Evolutionary conservation across 2,888 invertebrate genomes (phyloP).

Genomic region (Ennomos erosarius): DNA sequence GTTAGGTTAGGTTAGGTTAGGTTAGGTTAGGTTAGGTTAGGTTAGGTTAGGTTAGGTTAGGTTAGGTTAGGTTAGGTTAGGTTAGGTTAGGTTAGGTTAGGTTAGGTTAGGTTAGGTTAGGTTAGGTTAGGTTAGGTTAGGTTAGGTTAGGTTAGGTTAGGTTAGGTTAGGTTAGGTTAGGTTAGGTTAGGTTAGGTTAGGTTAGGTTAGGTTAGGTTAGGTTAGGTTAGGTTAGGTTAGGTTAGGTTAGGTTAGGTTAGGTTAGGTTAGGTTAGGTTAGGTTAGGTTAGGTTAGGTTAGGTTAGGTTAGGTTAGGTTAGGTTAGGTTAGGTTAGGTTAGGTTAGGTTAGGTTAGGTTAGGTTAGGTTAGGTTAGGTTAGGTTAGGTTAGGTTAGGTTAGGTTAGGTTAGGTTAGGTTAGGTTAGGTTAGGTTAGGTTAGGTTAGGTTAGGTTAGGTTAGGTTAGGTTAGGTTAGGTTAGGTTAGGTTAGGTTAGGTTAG

Average conservation of each 20-base stretch:
- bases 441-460: no score
- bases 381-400: constrained; percentile 14
- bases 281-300: constrained; percentile 14
- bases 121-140: constrained; percentile 14
- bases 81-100: constrained; percentile 14
- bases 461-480: no score
- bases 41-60: constrained; percentile 14
- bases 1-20: constrained; percentile 14
- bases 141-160: constrained; percentile 14
- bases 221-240: constrained; percentile 14
- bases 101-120: constrained; percentile 14
- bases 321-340: constrained; percentile 14
- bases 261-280: constrained; percentile 14
- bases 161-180: constrained; percentile 14
- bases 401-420: constrained; percentile 14
- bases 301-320: constrained; percentile 14
- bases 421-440: constrained; percentile 14
- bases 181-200: constrained; percentile 14
- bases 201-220: constrained; percentile 14
- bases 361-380: constrained; percentile 14
- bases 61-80: constrained; percentile 14
- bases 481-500: no score
- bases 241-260: constrained; percentile 14
- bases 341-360: constrained; percentile 14
- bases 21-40: constrained; percentile 14